Base-by-base conservation (phyloP, 2,797 vertebrate genomes). In the Gymnoscopelus braueri region DNA sequence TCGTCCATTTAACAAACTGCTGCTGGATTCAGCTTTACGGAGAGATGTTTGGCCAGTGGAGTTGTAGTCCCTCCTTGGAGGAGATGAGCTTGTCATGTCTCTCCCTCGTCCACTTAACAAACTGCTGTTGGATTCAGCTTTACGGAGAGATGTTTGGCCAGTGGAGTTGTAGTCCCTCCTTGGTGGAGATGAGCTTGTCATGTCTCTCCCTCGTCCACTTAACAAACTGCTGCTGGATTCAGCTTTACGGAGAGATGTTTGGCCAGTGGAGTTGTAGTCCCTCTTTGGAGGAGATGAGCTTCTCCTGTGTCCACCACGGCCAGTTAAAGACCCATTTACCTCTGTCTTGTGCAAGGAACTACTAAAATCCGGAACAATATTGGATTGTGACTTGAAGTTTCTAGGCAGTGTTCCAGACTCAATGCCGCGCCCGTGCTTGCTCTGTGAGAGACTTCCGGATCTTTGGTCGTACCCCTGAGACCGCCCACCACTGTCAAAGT, bases 331-430 rank as follows among this genome's bases (percentile, higher is more conserved):
- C 12, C 69, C 75, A n/a, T 60, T 87, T 10, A 2, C 69, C 52
- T 91, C 92, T 0, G 80, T 64, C 81, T 88, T 93, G 39, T 63
- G 79, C 64, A 92, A 79, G 29, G 88, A 73, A 53, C 83, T 91
- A 83, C 87, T 91, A 65, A 93, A 90, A 57, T 93, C 89, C 24
- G 88, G 83, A 60, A 91, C 57, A 0, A 83, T 84, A 56, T 64
- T 86, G 19, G 87, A 55, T 58, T 92, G 92, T 0, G 91, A 83
- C 83, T 87, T 89, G 26, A 93, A 88, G 78, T 89, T 94, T 77
- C 83, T 92, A 29, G 88, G 89, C 53, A 87, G 64, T 47, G 85
- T 88, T 81, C 87, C 89, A 0, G 87, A 87, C 39, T 91, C 88
- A 32, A 65, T 47, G 62, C 50, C 70, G 81, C 39, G 79, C 11